Conservation (phyloP, 1,140 invertebrate species). For the Zaprionus nigranus region DNA sequence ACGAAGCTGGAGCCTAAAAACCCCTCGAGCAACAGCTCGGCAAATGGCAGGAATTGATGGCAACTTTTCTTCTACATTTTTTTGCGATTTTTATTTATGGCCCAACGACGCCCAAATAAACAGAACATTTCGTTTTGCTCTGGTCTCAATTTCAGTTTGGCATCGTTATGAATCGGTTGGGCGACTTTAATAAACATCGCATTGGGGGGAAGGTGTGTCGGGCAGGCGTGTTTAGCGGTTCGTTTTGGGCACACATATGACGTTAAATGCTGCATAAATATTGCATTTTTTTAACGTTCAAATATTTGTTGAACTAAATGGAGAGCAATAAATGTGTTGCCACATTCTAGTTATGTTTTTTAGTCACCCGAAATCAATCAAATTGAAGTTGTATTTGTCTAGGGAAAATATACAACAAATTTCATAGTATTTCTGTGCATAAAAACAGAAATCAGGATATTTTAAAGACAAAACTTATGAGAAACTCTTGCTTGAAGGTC, state of each 20-base stretch:
- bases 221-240: neutral
- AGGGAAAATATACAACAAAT: neutral
- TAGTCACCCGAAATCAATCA: neutral
- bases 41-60: conserved; percentile 56
- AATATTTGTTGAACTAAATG: conserved; percentile 3
- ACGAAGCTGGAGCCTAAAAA: neutral
- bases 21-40: conserved; percentile 31
- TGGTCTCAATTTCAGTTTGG: neutral
- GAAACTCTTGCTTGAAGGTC: too few relatives aligned
- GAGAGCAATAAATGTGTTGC: neutral
- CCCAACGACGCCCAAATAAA: conserved; percentile 40
- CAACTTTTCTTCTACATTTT: conserved; percentile 39
- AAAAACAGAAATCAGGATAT: neutral
- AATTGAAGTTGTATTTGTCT: conserved; percentile 1
- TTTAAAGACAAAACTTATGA: too few relatives aligned
- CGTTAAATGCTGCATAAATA: conserved; percentile 4
- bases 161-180: conserved; percentile 3
- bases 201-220: neutral
- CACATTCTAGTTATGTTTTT: neutral
- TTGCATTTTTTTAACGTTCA: neutral
- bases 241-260: neutral
- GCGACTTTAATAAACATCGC: conserved; percentile 1
- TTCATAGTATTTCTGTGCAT: neutral
- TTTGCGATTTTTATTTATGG: conserved; percentile 58
- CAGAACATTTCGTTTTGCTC: conserved; percentile 11